phyloP scores from a whole-genome alignment of 2,797 vertebrate species.

The Champsocephalus esox region DNA sequence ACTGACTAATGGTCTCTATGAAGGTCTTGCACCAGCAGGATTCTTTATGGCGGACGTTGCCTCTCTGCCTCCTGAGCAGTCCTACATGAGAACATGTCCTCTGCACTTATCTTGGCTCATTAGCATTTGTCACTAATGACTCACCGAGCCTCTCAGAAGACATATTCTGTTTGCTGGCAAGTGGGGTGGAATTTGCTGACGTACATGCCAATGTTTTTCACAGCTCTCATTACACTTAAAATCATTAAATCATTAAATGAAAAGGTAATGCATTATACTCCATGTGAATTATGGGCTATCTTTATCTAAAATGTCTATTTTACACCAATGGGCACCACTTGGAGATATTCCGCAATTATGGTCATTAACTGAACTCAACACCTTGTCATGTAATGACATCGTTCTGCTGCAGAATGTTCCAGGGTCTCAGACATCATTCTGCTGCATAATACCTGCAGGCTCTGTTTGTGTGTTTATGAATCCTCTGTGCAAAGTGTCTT shows the following conservation, averaged over 20 bases:
- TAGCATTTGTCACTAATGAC: constrained; percentile 68
- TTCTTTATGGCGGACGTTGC: not conserved
- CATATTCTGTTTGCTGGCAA: constrained; percentile 59
- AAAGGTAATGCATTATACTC: constrained; percentile 57
- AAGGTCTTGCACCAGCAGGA: not conserved
- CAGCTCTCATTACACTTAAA: constrained; percentile 64
- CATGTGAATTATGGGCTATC: constrained; percentile 52
- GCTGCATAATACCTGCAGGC: not conserved
- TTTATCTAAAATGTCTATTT: constrained; percentile 52
- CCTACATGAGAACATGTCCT: constrained; percentile 8
- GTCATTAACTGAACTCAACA: constrained; percentile 40
- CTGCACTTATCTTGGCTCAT: constrained; percentile 67
- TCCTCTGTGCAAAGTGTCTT: not conserved
- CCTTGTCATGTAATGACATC: constrained; percentile 30
- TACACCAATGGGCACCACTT: constrained; percentile 11
- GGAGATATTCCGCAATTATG: constrained; percentile 39
- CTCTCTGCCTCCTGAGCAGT: not conserved
- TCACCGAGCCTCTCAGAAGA: constrained; percentile 59
- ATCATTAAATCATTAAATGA: constrained; percentile 71
- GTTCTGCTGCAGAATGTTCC: constrained; percentile 8
- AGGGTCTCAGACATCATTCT: not conserved
- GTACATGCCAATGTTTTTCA: constrained; percentile 62
- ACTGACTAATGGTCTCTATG: not conserved
- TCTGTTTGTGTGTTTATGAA: not conserved
- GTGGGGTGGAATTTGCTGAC: constrained; percentile 68